Conservation (phyloP, 2,888 invertebrate genomes). For the Ametastegia equiseti region DNA sequence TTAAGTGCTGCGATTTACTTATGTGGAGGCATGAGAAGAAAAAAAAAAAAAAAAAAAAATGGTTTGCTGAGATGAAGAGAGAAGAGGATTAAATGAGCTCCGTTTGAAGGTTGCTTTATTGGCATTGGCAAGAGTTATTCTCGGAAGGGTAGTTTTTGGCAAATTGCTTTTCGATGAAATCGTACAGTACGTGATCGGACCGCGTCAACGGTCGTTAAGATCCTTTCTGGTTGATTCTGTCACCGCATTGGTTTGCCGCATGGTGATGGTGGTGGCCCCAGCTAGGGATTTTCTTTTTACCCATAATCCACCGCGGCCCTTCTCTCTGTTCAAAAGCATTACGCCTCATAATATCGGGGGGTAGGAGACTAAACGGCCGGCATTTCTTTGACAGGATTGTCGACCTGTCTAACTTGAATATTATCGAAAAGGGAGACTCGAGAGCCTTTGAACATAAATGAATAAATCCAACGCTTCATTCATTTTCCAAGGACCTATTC, state of each 20-base stretch:
- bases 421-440: neutral
- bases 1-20: neutral
- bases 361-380: constrained; percentile 35
- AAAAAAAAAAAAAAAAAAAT: neutral
- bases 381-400: constrained; percentile 44
- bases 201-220: neutral
- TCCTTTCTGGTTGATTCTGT: constrained; percentile 27
- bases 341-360: constrained; percentile 15
- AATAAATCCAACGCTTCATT: neutral
- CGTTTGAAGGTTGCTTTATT: neutral
- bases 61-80: neutral
- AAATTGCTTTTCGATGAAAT: constrained; percentile 30
- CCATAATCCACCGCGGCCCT: constrained; percentile 20
- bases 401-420: constrained; percentile 22
- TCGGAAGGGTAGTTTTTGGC: constrained; percentile 28
- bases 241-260: constrained; percentile 28
- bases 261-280: neutral
- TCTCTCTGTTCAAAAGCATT: constrained; percentile 25
- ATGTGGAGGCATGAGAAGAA: neutral
- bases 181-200: neutral
- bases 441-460: constrained; percentile 19
- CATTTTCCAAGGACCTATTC: neutral
- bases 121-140: neutral
- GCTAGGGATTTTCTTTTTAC: neutral
- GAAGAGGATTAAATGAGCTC: constrained; percentile 17